phyloP scores from a whole-genome alignment of 1,140 invertebrate species.

The Cotesia vestalis region DNA sequence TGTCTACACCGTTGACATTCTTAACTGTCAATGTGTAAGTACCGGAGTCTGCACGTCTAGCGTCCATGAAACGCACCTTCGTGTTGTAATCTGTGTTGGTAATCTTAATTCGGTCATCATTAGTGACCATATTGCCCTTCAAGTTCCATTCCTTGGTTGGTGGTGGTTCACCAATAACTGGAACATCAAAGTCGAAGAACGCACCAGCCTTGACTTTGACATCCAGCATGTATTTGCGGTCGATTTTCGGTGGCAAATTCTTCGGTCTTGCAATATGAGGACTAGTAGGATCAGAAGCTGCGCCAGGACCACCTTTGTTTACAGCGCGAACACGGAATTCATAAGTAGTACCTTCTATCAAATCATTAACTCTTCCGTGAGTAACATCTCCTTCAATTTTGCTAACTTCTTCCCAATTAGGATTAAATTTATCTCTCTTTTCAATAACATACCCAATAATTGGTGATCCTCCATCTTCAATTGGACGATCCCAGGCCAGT shows the following conservation, averaged over 20 bases:
- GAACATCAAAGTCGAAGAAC: slow-evolving; percentile 93
- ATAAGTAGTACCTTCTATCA: slow-evolving; percentile 90
- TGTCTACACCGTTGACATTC: slow-evolving; percentile 91
- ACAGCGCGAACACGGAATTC: slow-evolving; percentile 94
- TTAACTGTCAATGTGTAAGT: slow-evolving; percentile 88
- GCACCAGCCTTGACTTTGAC: slow-evolving; percentile 92
- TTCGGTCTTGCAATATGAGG: slow-evolving; percentile 91
- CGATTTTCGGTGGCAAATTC: slow-evolving; percentile 91
- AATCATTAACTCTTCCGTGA: slow-evolving; percentile 82
- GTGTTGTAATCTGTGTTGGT: slow-evolving; percentile 87
- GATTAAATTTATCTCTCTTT: slow-evolving; percentile 91
- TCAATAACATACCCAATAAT: slow-evolving; percentile 95
- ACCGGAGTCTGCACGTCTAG: slow-evolving; percentile 89
- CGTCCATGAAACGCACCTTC: slow-evolving; percentile 86
- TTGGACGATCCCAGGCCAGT: slow-evolving; percentile 90
- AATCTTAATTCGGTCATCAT: slow-evolving; percentile 85
- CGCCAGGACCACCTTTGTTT: slow-evolving; percentile 93
- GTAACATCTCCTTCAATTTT: slow-evolving; percentile 86
- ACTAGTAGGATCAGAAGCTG: slow-evolving; percentile 88
- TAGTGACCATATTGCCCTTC: slow-evolving; percentile 81
- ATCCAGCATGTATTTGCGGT: slow-evolving; percentile 90
- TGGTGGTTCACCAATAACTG: slow-evolving; percentile 92
- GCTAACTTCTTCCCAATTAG: slow-evolving; percentile 87
- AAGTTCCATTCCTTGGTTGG: slow-evolving; percentile 93
- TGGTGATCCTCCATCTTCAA: slow-evolving; percentile 86